Evolutionary conservation across 2,113 vertebrate species (phyloP).

Genomic region (Ia io): DNA sequence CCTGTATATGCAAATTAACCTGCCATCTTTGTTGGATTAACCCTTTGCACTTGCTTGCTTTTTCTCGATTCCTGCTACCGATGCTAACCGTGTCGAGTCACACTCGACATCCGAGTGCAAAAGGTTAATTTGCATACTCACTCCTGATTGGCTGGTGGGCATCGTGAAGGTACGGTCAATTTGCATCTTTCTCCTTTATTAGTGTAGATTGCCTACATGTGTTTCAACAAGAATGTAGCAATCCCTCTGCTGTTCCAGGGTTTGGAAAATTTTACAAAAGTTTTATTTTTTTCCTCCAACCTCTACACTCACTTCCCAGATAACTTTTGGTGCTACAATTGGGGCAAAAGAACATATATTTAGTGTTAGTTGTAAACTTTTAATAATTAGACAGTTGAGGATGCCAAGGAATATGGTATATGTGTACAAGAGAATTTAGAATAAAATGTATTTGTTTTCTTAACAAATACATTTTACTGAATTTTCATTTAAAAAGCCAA

Average conservation of each 20-base stretch:
- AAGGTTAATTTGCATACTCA: too few species aligned
- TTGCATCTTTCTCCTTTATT: too few species aligned
- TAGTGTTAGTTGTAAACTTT: neutral
- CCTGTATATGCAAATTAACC: too few species aligned
- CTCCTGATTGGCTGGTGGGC: too few species aligned
- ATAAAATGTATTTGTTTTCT: neutral
- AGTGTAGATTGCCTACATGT: neutral
- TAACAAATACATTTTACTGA: neutral
- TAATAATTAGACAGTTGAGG: neutral
- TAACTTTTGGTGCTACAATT: neutral
- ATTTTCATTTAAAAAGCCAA: neutral
- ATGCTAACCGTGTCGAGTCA: too few species aligned
- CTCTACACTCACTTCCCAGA: neutral
- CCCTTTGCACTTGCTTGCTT: too few species aligned
- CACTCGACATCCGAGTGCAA: too few species aligned
- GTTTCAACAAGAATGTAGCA: neutral
- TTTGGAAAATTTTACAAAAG: neutral
- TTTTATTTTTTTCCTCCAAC: neutral
- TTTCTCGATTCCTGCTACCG: too few species aligned
- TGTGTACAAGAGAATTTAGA: neutral
- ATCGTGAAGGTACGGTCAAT: too few species aligned
- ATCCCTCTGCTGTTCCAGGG: neutral
- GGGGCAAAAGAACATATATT: neutral
- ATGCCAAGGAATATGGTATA: neutral
- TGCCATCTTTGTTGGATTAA: too few species aligned